phyloP scores from a whole-genome alignment of 2,797 vertebrate genomes.

The Lutjanus campechanus region DNA sequence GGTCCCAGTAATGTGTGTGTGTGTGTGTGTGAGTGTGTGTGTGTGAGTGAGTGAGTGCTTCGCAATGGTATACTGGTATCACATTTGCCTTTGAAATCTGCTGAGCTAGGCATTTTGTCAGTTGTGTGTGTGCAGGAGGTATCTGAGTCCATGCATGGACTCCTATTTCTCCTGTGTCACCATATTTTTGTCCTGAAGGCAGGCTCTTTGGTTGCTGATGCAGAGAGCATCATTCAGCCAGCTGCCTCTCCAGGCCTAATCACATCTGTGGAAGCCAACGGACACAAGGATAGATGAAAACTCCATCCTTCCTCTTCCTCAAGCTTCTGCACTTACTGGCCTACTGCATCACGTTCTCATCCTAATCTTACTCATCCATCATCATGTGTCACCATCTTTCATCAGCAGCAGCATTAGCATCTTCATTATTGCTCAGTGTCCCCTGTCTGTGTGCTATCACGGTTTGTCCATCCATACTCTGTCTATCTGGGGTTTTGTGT shows the following conservation, averaged over 20 bases:
- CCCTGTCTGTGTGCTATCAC: not conserved
- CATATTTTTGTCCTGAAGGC: conserved; percentile 42
- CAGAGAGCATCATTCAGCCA: conserved; percentile 36
- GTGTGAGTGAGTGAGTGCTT: conserved; percentile 6
- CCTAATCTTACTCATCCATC: conserved; percentile 41
- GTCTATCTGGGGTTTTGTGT: not conserved
- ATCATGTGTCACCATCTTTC: conserved; percentile 2
- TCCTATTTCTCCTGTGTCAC: conserved; percentile 47
- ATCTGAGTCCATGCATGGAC: conserved; percentile 9
- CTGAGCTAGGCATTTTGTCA: conserved; percentile 44
- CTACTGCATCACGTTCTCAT: conserved; percentile 1
- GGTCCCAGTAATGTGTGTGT: not conserved
- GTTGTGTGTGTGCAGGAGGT: not conserved
- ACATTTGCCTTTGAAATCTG: conserved; percentile 55
- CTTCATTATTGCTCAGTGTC: not conserved
- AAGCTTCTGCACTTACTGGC: conserved; percentile 23
- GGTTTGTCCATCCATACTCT: conserved; percentile 1
- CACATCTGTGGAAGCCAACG: conserved; percentile 30
- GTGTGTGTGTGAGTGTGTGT: not conserved
- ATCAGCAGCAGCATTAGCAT: conserved; percentile 12
- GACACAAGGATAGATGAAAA: conserved; percentile 27
- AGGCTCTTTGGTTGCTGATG: conserved; percentile 54
- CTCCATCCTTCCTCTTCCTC: not conserved
- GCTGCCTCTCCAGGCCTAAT: conserved; percentile 47
- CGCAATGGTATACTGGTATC: conserved; percentile 21